Base-by-base conservation (phyloP, 30 jellyfish, hydroid and myxozoan species). In the Pelagia noctiluca region DNA sequence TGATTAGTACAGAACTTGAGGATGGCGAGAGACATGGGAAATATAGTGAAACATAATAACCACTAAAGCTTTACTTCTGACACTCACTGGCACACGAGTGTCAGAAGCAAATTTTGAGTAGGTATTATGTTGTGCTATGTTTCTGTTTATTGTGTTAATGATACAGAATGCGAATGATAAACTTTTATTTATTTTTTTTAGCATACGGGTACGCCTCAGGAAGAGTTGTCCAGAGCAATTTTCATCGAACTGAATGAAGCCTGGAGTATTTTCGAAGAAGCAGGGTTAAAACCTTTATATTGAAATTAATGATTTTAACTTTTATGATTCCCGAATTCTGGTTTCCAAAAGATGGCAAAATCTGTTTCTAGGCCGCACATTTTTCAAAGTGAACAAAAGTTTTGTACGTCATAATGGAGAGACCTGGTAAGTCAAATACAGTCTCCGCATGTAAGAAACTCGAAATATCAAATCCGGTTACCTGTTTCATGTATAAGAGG, bases 231-330 rank as follows among this genome's bases (percentile, higher is more conserved):
- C 21, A 76, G 97, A 46, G 97, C 99, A 48, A 93, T 93, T 62
- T 93, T 93, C 82, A 69, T 88, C 22, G 99, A 93, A 72, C 67
- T 93, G 49, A 93, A 88, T 71, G 99, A 82, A 32, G 99, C 99
- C 2, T 87, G 96, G 97, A 73, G 88, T 12, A 31, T 93, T 35
- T 93, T 93, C 54, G 99, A 81, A 77, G 88, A 88, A 19, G 32
- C 93, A 13, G 99, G 96, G 23, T 71, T 93, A 36, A 78, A 88
- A 60, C 21, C 96, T 1, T 76, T 76, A 21, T 86, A 37, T 70
- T 86, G 80, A 86, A 32, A 8, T 52, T 29, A 31, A 69, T n/a
- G n/a, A n/a, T n/a, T n/a, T n/a, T n/a, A n/a, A n/a, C n/a, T n/a
- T n/a, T n/a, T n/a, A n/a, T n/a, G n/a, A n/a, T n/a, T n/a, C n/a